A percentile compares a stretch with the other conserved stretches of the same genome.
phyloP scores from a whole-genome alignment of 2,797 vertebrate species.

The Argya squamiceps region DNA sequence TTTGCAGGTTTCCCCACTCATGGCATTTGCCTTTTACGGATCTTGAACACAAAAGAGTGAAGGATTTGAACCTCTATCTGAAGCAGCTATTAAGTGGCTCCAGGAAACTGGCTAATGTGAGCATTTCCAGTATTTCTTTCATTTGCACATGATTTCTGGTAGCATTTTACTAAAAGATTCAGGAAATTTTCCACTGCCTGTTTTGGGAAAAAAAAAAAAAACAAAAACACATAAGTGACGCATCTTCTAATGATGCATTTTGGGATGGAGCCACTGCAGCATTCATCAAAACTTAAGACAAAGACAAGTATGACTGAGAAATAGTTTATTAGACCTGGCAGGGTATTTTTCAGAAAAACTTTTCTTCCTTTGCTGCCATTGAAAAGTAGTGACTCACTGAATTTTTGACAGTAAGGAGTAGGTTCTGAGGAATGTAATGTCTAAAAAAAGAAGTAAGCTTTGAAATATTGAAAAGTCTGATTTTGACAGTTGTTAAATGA shows the following conservation, averaged over 20 bases:
- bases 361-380: not conserved
- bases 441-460: conserved; percentile 6
- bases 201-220: not conserved
- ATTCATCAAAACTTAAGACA: not conserved
- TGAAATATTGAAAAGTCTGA: conserved; percentile 27
- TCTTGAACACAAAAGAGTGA: conserved; percentile 75
- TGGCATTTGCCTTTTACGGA: conserved; percentile 77
- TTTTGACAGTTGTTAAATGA: conserved; percentile 41
- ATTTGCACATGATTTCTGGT: not conserved
- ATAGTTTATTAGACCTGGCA: conserved; percentile 1
- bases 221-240: not conserved
- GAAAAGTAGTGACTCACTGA: conserved; percentile 13
- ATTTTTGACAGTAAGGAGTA: conserved; percentile 32
- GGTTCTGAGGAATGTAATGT: not conserved
- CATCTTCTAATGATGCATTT: not conserved
- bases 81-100: conserved; percentile 83
- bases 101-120: conserved; percentile 71
- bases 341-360: not conserved
- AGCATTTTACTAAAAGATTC: not conserved
- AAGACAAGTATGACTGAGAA: not conserved
- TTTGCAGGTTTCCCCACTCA: conserved; percentile 84
- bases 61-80: conserved; percentile 83
- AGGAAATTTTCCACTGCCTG: not conserved
- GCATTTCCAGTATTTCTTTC: not conserved
- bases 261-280: not conserved